These are phyloP conservation scores for Paraplagusia blochii DNA, from an alignment of 2,113 vertebrate species.

Conservation along the genomic window DNA sequence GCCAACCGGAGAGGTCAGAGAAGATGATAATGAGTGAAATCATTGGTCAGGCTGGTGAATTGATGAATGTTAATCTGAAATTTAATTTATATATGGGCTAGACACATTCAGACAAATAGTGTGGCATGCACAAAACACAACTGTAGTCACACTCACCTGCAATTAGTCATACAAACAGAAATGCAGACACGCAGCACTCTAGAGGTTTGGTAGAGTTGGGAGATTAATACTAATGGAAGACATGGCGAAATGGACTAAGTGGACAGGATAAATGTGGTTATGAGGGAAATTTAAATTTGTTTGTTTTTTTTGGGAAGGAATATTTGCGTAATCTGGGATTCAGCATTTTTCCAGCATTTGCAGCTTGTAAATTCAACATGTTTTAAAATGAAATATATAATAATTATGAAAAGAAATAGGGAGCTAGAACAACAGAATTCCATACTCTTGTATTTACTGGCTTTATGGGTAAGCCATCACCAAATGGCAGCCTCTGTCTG, in stretches of 20 bases:
- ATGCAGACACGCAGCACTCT: conserved; percentile 25
- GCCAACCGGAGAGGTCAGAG: conserved; percentile 54
- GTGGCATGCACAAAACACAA: background rate
- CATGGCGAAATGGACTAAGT: conserved; percentile 62
- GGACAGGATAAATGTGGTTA: conserved; percentile 56
- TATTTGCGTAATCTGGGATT: no score
- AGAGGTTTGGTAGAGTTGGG: conserved; percentile 59
- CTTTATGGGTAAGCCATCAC: no score
- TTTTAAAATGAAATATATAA: no score
- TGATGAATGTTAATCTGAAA: conserved; percentile 56
- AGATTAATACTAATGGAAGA: conserved; percentile 61
- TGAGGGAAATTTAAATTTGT: conserved; percentile 50
- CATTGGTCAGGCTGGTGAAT: conserved; percentile 50
- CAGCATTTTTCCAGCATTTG: no score
- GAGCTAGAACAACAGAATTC: no score
- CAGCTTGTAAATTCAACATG: no score
- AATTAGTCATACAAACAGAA: conserved; percentile 1
- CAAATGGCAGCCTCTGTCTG: no score
- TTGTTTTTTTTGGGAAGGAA: background rate
- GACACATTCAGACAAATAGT: conserved; percentile 2
- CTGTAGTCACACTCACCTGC: background rate
- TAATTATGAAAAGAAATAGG: no score
- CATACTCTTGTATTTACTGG: no score
- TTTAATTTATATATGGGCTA: conserved; percentile 11
- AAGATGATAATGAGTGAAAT: conserved; percentile 17